Evolutionary conservation across 2,113 vertebrate species (phyloP).

Genomic region (Chloroceryle aenea): DNA sequence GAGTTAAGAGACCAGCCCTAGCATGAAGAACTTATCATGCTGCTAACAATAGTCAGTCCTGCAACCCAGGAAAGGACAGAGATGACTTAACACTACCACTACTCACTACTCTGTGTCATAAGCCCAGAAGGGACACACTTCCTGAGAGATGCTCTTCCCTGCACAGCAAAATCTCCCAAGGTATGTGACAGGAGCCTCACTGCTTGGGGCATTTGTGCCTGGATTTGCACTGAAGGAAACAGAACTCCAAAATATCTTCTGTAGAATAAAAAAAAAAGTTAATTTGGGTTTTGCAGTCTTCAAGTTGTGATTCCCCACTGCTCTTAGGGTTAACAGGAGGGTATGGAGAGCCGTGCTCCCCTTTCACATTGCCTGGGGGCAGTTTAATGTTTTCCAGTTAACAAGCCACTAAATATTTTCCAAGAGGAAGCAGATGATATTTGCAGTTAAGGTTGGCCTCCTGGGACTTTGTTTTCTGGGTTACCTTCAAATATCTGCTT

Average conservation of each 20-base stretch:
- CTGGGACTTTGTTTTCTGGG: background rate
- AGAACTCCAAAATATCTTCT: background rate
- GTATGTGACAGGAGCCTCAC: fast-evolving
- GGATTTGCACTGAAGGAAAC: background rate
- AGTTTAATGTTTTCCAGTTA: background rate
- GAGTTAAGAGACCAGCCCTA: fast-evolving
- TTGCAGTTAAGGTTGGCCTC: background rate
- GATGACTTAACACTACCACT: background rate
- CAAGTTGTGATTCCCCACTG: background rate
- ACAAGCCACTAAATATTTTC: background rate
- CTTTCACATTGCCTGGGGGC: background rate
- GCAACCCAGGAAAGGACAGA: background rate
- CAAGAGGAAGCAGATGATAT: background rate
- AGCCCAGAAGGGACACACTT: background rate
- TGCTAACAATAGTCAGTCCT: background rate
- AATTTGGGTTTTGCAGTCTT: background rate
- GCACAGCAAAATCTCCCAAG: background rate
- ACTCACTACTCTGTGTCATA: background rate
- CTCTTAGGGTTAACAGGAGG: background rate
- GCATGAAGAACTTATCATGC: background rate
- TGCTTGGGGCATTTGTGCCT: fast-evolving
- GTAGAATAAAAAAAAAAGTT: background rate
- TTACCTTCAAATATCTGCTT: background rate
- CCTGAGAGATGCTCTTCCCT: background rate
- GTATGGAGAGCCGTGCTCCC: background rate